Evolutionary conservation across 2,113 vertebrate species (phyloP).

Genomic region (Pseudorectes ferrugineus): DNA sequence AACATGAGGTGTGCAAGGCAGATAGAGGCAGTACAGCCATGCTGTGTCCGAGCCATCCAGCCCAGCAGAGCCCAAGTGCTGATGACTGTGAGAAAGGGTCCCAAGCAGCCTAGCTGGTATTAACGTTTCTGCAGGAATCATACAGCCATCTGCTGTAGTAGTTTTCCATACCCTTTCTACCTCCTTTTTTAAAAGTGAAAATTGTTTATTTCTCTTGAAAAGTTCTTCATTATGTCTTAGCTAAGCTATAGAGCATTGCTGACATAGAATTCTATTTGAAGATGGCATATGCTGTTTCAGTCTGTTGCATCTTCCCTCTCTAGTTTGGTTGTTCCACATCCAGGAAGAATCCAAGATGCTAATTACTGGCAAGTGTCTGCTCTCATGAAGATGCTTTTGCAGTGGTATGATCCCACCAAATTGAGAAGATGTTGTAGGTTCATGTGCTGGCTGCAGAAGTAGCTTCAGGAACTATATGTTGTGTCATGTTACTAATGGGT

Average conservation of each 20-base stretch:
- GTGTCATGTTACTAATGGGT: background rate
- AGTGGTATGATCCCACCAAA: background rate
- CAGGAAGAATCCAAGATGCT: background rate
- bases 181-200: background rate
- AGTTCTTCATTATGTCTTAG: background rate
- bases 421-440: background rate
- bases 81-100: background rate
- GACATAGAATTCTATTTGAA: background rate
- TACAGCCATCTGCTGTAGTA: background rate
- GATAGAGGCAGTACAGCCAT: background rate
- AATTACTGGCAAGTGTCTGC: background rate
- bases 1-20: background rate
- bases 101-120: background rate
- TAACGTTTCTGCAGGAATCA: background rate
- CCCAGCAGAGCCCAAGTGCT: background rate
- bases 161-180: background rate
- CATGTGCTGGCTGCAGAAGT: background rate
- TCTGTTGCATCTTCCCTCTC: background rate
- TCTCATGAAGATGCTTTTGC: background rate
- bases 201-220: background rate
- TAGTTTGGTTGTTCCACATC: background rate
- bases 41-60: background rate
- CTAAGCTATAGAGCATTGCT: background rate
- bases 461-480: background rate
- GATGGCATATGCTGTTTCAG: conserved; percentile 4